phyloP scores from a whole-genome alignment of 1,140 invertebrate species.

The Drosophila repleta region DNA sequence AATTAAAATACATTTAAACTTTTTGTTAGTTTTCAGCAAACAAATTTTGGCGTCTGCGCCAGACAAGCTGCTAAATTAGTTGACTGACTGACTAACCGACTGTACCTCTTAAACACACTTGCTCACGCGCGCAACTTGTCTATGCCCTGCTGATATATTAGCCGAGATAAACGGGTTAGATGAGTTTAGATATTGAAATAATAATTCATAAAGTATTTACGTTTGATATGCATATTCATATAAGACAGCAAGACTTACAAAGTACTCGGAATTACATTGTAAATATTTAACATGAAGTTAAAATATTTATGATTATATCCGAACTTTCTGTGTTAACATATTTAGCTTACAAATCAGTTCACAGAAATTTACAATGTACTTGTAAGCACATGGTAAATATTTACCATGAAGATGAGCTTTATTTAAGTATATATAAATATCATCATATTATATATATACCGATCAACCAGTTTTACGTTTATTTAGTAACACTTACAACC shows the following conservation, averaged over 20 bases:
- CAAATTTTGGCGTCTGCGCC: slow-evolving; percentile 21
- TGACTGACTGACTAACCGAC: slow-evolving; percentile 6
- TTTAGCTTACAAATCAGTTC: too few species aligned
- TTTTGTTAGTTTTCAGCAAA: slow-evolving; percentile 39
- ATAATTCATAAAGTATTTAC: neutral
- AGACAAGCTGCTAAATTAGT: slow-evolving; percentile 40
- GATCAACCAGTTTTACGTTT: too few species aligned
- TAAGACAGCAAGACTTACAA: neutral
- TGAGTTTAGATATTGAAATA: neutral
- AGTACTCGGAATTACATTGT: too few species aligned
- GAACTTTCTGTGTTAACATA: too few species aligned
- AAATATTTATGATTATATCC: too few species aligned
- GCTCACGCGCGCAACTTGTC: slow-evolving; percentile 21
- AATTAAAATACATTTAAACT: slow-evolving; percentile 2
- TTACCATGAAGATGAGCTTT: neutral
- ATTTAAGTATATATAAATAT: too few species aligned
- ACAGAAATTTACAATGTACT: neutral
- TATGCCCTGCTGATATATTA: slow-evolving; percentile 17
- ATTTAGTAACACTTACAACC: too few species aligned
- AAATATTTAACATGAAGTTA: too few species aligned
- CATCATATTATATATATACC: too few species aligned
- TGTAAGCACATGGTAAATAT: slow-evolving; percentile 2
- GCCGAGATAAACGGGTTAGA: slow-evolving; percentile 4
- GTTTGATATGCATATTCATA: slow-evolving; percentile 2
- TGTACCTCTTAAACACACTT: neutral